Percentiles rank a stretch among this genome's conserved stretches.
Evolutionary conservation across 2,113 vertebrate genomes (phyloP).

Genomic region (Callospermophilus lateralis): DNA sequence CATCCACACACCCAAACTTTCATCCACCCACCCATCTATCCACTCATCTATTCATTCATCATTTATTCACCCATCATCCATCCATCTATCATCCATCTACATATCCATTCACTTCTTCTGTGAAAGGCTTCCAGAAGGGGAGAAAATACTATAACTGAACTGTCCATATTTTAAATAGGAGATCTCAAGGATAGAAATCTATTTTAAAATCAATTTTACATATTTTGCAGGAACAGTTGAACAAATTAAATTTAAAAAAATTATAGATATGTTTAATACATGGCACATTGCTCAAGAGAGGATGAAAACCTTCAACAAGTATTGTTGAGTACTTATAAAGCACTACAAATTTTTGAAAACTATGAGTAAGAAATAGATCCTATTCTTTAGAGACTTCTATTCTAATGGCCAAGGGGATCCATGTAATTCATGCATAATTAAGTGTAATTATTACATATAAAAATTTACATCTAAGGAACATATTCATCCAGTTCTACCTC

Average conservation of each 20-base stretch:
- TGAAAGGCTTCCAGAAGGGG: not conserved
- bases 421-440: not conserved
- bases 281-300: not conserved
- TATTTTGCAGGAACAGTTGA: conserved; percentile 26
- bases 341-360: not conserved
- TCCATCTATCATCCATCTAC: not conserved
- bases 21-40: too few relatives aligned
- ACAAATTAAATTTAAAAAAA: conserved; percentile 25
- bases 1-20: too few relatives aligned
- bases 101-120: not conserved
- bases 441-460: not conserved
- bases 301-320: conserved; percentile 16
- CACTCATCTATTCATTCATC: not conserved
- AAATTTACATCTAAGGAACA: not conserved
- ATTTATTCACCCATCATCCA: too few relatives aligned
- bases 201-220: conserved; percentile 29
- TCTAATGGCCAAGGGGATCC: not conserved
- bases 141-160: not conserved
- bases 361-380: not conserved
- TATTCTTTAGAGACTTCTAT: not conserved
- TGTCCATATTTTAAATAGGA: not conserved
- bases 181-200: not conserved
- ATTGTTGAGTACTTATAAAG: not conserved
- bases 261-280: not conserved
- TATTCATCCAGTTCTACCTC: not conserved